Evolutionary conservation across 2,113 vertebrate species (phyloP).

Genomic region (Nipponia nippon): DNA sequence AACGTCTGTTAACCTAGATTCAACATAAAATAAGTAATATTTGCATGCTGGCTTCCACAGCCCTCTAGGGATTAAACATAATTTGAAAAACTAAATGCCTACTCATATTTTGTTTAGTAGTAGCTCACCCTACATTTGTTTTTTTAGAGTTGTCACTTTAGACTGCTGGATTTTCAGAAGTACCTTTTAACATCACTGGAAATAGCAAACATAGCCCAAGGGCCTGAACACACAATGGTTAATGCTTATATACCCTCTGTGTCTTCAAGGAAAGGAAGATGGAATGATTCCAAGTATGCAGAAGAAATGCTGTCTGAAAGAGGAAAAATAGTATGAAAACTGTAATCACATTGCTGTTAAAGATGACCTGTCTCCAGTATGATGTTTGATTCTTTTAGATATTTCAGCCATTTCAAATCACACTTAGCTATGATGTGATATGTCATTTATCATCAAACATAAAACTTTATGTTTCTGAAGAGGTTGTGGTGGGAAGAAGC

Average conservation of each 20-base stretch:
- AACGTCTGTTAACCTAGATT: neutral
- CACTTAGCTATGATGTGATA: neutral
- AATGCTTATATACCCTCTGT: neutral
- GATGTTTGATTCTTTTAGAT: neutral
- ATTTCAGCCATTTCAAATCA: neutral
- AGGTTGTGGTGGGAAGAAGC: neutral
- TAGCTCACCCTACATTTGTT: neutral
- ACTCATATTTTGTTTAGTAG: constrained; percentile 17
- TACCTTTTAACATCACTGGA: constrained; percentile 1
- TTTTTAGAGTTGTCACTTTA: neutral
- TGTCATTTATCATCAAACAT: neutral
- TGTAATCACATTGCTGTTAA: neutral
- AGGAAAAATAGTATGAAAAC: neutral
- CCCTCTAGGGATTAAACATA: neutral
- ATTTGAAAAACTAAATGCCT: constrained; percentile 30
- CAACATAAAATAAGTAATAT: neutral
- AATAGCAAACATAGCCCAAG: neutral
- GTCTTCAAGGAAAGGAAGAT: constrained; percentile 5
- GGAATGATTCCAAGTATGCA: neutral
- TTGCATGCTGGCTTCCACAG: neutral
- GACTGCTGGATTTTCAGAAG: constrained; percentile 4
- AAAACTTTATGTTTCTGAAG: neutral
- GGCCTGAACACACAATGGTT: neutral
- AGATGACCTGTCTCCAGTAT: neutral
- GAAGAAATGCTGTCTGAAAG: neutral